A percentile compares a stretch with the other conserved stretches of the same genome.
Evolutionary conservation across 2,113 vertebrate species (phyloP).

Genomic region (Tautogolabrus adspersus): DNA sequence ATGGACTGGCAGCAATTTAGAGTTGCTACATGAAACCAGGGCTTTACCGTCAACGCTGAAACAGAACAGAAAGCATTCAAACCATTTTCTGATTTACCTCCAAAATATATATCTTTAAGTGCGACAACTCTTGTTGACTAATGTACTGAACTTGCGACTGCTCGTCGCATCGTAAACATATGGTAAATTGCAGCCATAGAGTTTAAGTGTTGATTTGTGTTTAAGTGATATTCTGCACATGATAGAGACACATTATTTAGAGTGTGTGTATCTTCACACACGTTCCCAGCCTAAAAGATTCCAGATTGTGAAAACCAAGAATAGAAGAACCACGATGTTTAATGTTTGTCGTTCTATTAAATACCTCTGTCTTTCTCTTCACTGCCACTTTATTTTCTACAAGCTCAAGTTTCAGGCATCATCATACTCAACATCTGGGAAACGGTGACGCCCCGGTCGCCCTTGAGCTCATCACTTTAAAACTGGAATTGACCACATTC

Average conservation of each 20-base stretch:
- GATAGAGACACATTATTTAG: no score
- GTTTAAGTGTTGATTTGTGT: no score
- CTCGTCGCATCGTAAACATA: no score
- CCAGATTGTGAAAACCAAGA: not conserved
- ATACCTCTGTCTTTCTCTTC: conserved; percentile 16
- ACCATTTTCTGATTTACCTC: no score
- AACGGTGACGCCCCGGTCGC: conserved; percentile 25
- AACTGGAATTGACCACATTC: conserved; percentile 53
- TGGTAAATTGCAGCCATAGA: no score
- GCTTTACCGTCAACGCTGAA: conserved; percentile 73
- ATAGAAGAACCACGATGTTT: conserved; percentile 11
- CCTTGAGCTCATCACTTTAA: conserved; percentile 50
- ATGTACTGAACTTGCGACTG: no score
- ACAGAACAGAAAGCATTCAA: not conserved
- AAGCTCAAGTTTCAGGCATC: conserved; percentile 20
- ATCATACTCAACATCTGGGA: conserved; percentile 46
- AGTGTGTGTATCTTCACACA: not conserved
- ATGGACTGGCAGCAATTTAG: conserved; percentile 74
- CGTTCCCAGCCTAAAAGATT: not conserved
- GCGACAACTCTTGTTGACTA: no score
- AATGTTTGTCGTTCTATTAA: not conserved
- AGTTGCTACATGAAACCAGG: conserved; percentile 67
- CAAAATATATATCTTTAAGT: no score
- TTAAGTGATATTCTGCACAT: no score
- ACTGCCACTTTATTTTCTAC: not conserved